Evolutionary conservation across 2,888 invertebrate genomes (phyloP).

Genomic region (Stictocephala bisonia): DNA sequence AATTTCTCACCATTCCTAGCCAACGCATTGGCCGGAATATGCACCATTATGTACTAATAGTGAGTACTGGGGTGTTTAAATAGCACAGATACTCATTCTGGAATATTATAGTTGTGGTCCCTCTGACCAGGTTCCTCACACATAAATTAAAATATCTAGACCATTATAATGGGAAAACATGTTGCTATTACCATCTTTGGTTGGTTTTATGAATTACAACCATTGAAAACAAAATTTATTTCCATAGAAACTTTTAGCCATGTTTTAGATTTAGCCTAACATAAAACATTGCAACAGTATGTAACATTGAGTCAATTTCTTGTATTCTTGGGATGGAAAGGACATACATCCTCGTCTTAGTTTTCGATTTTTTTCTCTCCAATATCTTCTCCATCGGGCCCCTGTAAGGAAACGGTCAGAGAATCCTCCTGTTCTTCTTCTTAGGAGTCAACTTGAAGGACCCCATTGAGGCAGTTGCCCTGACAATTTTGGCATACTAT

Average conservation of each 20-base stretch:
- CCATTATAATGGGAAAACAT: neutral
- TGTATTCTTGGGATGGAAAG: constrained; percentile 12
- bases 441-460: constrained; percentile 7
- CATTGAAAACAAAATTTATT: constrained; percentile 1
- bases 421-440: constrained; percentile 20
- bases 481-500: constrained; percentile 20
- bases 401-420: constrained; percentile 2
- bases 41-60: constrained; percentile 7
- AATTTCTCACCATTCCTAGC: constrained; percentile 13
- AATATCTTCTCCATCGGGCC: constrained; percentile 2
- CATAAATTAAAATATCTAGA: constrained; percentile 8
- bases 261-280: too few relatives aligned
- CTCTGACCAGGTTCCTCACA: constrained; percentile 7
- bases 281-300: neutral
- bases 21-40: constrained; percentile 14
- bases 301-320: neutral
- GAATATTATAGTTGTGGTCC: neutral
- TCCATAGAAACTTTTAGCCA: neutral
- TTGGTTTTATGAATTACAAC: constrained; percentile 14
- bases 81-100: constrained; percentile 7
- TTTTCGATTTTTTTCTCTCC: constrained; percentile 5
- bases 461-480: constrained; percentile 25
- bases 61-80: too few relatives aligned
- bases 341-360: neutral
- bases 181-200: neutral